phyloP scores from a whole-genome alignment of 2,113 vertebrate genomes.

The Aegithalos caudatus region DNA sequence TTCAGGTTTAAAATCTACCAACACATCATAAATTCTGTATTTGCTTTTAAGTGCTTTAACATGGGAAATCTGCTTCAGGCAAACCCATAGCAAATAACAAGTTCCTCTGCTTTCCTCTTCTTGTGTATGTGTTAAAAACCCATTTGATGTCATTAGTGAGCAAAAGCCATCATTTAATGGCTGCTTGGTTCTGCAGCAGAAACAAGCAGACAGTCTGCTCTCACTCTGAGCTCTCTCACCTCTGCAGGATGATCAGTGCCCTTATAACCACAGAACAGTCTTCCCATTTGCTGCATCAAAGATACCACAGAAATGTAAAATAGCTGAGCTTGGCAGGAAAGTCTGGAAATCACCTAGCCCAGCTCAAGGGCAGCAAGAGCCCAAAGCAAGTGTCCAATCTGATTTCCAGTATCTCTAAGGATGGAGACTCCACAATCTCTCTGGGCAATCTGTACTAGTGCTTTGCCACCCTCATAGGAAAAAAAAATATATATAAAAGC shows the following conservation, averaged over 20 bases:
- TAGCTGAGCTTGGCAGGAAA: not conserved
- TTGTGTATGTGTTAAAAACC: conserved; percentile 3
- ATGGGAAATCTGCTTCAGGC: conserved; percentile 13
- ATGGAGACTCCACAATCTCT: not conserved
- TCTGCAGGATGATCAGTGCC: not conserved
- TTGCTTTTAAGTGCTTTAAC: conserved; percentile 50
- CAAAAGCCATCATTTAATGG: not conserved
- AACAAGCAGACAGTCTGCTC: not conserved
- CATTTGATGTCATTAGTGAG: conserved; percentile 9
- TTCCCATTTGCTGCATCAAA: not conserved
- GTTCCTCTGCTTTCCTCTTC: not conserved
- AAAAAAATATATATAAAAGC: not conserved
- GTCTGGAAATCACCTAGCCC: not conserved
- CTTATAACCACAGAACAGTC: not conserved
- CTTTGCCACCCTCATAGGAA: not conserved
- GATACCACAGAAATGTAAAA: not conserved
- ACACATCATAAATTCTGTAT: conserved; percentile 21
- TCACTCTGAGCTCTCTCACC: not conserved
- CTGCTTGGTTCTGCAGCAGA: not conserved
- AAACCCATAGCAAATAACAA: not conserved
- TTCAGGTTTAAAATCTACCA: conserved; percentile 2
- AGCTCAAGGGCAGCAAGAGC: not conserved
- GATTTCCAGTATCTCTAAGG: not conserved
- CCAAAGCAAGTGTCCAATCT: not conserved
- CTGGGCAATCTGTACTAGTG: not conserved